These are phyloP conservation scores for Phytoseiulus persimilis DNA, from an alignment of 2,888 invertebrate genomes.

Conservation along the genomic window DNA sequence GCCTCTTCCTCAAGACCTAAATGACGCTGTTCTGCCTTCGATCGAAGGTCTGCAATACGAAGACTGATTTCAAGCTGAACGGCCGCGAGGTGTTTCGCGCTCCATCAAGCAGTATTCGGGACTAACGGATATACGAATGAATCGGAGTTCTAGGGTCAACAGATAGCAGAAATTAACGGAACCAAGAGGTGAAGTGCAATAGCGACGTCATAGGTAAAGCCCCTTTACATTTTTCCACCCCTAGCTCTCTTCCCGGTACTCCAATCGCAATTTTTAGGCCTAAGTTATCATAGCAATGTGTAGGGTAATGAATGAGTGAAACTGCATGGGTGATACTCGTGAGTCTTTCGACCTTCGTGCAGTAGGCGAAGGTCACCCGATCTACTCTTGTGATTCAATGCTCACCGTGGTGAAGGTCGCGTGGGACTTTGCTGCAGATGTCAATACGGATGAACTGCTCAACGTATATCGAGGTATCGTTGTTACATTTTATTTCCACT, in stretches of 20 bases:
- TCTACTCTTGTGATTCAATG: slow-evolving; percentile 5
- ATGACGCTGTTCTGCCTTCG: slow-evolving; percentile 15
- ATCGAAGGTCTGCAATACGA: slow-evolving; percentile 33
- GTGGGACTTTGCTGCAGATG: neutral
- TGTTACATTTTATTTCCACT: neutral
- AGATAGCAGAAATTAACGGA: neutral
- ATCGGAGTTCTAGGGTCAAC: neutral
- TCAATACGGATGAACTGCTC: neutral
- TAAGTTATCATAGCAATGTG: neutral
- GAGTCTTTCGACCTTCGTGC: neutral
- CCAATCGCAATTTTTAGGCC: neutral
- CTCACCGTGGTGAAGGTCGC: slow-evolving; percentile 5
- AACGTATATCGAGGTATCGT: neutral
- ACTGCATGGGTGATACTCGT: neutral
- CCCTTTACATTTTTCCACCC: neutral
- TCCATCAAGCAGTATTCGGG: neutral
- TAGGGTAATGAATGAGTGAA: neutral
- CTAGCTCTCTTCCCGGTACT: neutral
- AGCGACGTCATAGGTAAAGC: neutral
- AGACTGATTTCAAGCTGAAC: neutral
- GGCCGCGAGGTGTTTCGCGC: neutral
- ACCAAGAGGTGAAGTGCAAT: neutral
- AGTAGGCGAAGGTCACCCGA: neutral
- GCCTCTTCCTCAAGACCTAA: slow-evolving; percentile 27
- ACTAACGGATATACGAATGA: neutral